Evolutionary conservation across 2,888 invertebrate genomes (phyloP), one percentile per base, ranked within the genome.

Genomic region (Leuctra nigra): DNA sequence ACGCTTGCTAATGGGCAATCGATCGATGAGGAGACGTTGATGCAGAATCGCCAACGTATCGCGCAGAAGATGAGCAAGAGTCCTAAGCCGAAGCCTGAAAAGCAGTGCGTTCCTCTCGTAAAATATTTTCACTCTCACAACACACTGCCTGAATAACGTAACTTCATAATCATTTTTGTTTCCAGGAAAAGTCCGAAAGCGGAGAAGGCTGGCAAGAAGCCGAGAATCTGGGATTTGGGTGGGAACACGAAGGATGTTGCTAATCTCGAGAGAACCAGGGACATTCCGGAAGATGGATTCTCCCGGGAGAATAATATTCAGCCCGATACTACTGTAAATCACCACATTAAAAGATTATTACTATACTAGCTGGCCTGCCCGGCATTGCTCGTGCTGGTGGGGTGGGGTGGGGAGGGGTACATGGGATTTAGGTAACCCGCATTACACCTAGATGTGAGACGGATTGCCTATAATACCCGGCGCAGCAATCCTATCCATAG

Each of bases 191-290:
- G 74, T 66, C 77, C 76, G 1, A 78, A 77, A 61, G 69, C 74
- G 20, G 83, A 84, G 18, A 87, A 86, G 69, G 83, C 84, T n/a
- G 91, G 90, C 1, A 97, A 97, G 68, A 87, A 91, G 68, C 91
- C 91, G 0, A 82, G 93, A 54, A 82, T 88, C 54, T 97, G 96
- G 97, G 93, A 91, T 64, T 74, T 91, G 53, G 86, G 87, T 39
- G 94, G 93, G 24, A 84, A 80, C 53, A 72, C 78, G 11, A 86
- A 86, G 61, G 94, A 95, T 73, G 74, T 87, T 48, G 81, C 82
- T 11, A 73, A 77, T n/a, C 75, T 96, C 38, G 94, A 96, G 73
- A 81, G 89, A 66, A 87, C 89, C 56, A 84, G 81, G 59, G 90
- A 89, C 70, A 82, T 82, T 67, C 84, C 86, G n/a, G 55, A 61